Evolutionary conservation across 2,797 vertebrate species (phyloP).

Genomic region (Characodon lateralis): DNA sequence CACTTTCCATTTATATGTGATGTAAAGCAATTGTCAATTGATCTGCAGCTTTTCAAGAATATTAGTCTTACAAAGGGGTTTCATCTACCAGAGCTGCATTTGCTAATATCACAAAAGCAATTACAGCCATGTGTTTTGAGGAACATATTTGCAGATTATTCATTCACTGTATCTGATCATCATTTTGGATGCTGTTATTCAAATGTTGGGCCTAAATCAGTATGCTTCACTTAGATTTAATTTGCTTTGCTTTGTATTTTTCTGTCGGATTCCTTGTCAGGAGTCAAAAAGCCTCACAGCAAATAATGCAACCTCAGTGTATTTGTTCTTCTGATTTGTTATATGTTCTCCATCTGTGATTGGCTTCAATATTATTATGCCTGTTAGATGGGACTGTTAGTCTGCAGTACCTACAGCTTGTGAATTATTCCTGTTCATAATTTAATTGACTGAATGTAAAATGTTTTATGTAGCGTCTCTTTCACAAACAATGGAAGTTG

Average conservation of each 20-base stretch:
- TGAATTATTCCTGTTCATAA: constrained; percentile 19
- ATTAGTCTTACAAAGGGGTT: constrained; percentile 36
- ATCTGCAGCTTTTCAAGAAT: constrained; percentile 51
- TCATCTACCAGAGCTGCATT: constrained; percentile 30
- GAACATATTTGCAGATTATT: constrained; percentile 9
- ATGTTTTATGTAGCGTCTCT: neutral
- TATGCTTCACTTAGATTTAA: neutral
- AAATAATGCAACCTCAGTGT: constrained; percentile 9
- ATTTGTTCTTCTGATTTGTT: constrained; percentile 13
- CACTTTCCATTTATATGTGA: constrained; percentile 54
- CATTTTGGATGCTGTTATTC: constrained; percentile 1
- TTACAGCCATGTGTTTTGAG: constrained; percentile 24
- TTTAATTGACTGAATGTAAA: constrained; percentile 6
- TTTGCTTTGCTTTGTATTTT: neutral
- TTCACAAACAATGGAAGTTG: neutral
- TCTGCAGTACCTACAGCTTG: constrained; percentile 15
- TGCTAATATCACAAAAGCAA: constrained; percentile 26
- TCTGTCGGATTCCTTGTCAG: neutral
- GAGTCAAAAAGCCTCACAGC: constrained; percentile 4
- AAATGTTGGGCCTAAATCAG: constrained; percentile 18
- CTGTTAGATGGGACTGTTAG: constrained; percentile 16
- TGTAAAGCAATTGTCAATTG: constrained; percentile 58
- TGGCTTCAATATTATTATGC: constrained; percentile 30
- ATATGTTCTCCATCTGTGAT: constrained; percentile 18
- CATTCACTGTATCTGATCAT: constrained; percentile 20